These are phyloP conservation scores for Shinisaurus crocodilurus DNA, from an alignment of 2,113 vertebrate species.

Conservation along the genomic window DNA sequence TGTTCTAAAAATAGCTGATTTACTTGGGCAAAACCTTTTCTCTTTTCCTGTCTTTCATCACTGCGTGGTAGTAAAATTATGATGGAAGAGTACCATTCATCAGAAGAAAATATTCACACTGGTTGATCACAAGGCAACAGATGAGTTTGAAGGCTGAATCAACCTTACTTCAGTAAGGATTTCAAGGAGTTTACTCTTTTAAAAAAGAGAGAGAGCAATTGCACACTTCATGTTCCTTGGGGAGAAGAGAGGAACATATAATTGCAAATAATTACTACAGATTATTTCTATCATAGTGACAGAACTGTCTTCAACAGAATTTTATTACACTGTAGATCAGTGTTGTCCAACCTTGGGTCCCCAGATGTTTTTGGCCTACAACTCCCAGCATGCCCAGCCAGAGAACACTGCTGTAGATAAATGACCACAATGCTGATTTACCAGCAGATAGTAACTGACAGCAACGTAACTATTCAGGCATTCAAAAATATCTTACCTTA, in stretches of 20 bases:
- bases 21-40: neutral
- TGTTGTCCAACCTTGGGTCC: too few relatives aligned
- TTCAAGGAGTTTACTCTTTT: neutral
- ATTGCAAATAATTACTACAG: neutral
- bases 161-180: neutral
- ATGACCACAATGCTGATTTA: neutral
- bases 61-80: neutral
- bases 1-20: neutral
- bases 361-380: too few relatives aligned
- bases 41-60: neutral
- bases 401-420: neutral
- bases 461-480: neutral
- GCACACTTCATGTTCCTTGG: neutral
- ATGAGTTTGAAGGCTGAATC: neutral
- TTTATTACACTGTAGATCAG: neutral
- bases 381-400: too few relatives aligned
- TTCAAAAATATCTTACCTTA: too few relatives aligned
- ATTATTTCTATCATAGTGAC: neutral
- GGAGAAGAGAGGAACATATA: neutral
- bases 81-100: neutral
- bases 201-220: neutral
- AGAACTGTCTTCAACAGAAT: neutral
- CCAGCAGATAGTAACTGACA: neutral
- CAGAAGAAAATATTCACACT: constrained; percentile 3
- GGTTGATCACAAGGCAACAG: neutral